Conservation (phyloP, 2,888 invertebrate genomes). For the Creontiades dilutus region DNA sequence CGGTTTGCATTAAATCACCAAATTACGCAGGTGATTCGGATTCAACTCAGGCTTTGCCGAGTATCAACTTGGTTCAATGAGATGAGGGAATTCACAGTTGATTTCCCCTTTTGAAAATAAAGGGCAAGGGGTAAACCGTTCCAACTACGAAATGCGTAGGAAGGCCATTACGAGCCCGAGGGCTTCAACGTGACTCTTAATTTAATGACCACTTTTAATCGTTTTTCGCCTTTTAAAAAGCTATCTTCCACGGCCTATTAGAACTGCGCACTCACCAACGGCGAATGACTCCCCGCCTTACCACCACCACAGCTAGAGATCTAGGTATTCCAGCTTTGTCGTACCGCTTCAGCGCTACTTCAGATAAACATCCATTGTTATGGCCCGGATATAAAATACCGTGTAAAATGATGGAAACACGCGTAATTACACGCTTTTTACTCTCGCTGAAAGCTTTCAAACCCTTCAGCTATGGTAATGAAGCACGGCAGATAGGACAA, state of each 20-base stretch:
- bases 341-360: conserved; percentile 1
- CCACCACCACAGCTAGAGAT: background rate
- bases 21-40: background rate
- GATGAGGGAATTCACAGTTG: background rate
- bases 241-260: background rate
- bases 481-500: background rate
- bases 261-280: background rate
- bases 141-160: conserved; percentile 3
- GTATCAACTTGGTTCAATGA: conserved; percentile 10
- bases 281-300: background rate
- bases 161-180: background rate
- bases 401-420: conserved; percentile 20
- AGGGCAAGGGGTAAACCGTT: background rate
- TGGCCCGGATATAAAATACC: conserved; percentile 11
- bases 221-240: conserved; percentile 14
- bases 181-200: conserved; percentile 32
- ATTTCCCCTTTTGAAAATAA: background rate
- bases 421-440: conserved; percentile 4
- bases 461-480: background rate
- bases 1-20: background rate
- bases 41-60: background rate
- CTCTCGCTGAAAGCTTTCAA: conserved; percentile 19
- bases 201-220: conserved; percentile 39
- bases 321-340: conserved; percentile 3
- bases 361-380: conserved; percentile 42